Conservation (phyloP, 2,888 invertebrate genomes). For the Pyralis farinalis region DNA sequence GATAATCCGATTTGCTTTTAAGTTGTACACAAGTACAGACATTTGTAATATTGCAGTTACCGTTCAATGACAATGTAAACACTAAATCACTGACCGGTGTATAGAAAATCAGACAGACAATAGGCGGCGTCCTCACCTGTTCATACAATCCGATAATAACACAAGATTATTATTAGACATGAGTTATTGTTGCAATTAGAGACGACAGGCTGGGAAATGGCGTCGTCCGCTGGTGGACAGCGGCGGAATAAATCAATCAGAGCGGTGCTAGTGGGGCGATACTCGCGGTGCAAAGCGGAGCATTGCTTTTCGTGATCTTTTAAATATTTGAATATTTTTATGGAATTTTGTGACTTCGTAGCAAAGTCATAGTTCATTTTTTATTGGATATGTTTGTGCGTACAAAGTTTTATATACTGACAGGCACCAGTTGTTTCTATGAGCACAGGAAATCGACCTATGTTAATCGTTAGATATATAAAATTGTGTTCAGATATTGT, state of each 20-base stretch:
- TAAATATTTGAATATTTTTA: too few relatives aligned
- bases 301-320: slow-evolving; percentile 6
- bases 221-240: slow-evolving; percentile 33
- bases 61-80: not conserved
- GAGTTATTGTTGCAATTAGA: slow-evolving; percentile 76
- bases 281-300: slow-evolving; percentile 11
- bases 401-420: too few relatives aligned
- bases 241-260: slow-evolving; percentile 42
- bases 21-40: too few relatives aligned
- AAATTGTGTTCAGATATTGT: too few relatives aligned
- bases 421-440: too few relatives aligned
- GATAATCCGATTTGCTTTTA: too few relatives aligned
- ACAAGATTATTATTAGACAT: slow-evolving; percentile 75
- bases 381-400: too few relatives aligned
- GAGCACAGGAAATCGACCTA: too few relatives aligned
- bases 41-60: not conserved
- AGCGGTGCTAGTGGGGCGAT: slow-evolving; percentile 10
- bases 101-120: slow-evolving; percentile 15
- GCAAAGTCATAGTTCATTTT: too few relatives aligned
- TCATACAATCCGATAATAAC: slow-evolving; percentile 62
- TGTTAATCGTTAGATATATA: too few relatives aligned
- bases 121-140: slow-evolving; percentile 38
- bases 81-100: slow-evolving; percentile 7
- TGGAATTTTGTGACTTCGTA: too few relatives aligned
- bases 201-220: slow-evolving; percentile 60